phyloP scores from a whole-genome alignment of 2,888 invertebrate genomes.

The Drosophila sordidapex region DNA sequence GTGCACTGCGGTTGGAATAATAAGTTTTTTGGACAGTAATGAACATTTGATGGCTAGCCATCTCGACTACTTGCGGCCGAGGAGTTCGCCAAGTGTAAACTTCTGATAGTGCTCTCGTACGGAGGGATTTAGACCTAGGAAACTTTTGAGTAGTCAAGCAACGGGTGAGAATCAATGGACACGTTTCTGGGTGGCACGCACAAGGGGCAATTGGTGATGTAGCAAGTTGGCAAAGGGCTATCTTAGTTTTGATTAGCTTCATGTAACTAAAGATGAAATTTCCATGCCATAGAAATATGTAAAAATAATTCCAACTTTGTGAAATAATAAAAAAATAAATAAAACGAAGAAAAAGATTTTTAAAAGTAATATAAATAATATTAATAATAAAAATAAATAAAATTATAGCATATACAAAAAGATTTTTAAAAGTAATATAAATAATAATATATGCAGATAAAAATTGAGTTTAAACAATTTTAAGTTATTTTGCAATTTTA shows the following conservation, averaged over 20 bases:
- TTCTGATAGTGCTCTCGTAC: conserved; percentile 28
- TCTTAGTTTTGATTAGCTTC: conserved; percentile 1
- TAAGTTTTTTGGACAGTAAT: conserved; percentile 46
- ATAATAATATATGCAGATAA: neutral
- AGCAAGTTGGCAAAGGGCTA: neutral
- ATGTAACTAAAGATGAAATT: neutral
- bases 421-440: neutral
- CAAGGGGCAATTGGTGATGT: conserved; percentile 1
- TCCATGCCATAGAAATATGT: neutral
- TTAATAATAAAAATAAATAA: neutral
- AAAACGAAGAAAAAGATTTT: neutral
- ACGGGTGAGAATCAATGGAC: conserved; percentile 15
- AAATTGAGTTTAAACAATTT: rapidly evolving
- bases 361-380: neutral
- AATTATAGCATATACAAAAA: neutral
- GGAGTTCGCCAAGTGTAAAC: conserved; percentile 37
- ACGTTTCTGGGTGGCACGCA: neutral
- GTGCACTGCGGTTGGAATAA: conserved; percentile 51
- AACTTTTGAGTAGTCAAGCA: conserved; percentile 37
- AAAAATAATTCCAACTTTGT: neutral
- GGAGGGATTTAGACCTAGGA: conserved; percentile 2
- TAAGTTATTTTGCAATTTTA: neutral
- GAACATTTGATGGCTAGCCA: conserved; percentile 47
- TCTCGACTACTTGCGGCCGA: conserved; percentile 28
- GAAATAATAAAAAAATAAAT: neutral